Base-by-base conservation (phyloP, 2,113 vertebrate species). In the Stegastes partitus region DNA sequence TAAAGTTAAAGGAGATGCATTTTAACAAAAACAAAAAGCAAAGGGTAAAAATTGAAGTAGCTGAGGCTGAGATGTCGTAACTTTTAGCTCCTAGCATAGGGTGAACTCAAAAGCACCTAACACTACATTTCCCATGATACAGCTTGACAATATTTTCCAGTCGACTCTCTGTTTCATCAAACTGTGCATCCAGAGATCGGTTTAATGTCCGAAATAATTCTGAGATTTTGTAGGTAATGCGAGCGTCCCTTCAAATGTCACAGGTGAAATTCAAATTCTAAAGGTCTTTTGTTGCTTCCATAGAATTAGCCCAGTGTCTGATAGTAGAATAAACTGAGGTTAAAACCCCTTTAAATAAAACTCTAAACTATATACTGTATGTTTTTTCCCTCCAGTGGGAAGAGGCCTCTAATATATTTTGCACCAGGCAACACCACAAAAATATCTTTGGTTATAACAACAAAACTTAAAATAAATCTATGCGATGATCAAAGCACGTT, bases 341-440 rank as follows among this genome's bases (percentile, higher is more conserved):
- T 54, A 73, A 77, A 83, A 82, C 69, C 82, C 77, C 58, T 80
- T 90, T 84, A 88, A 89, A 92, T 87, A 89, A 91, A 90, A 73
- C 82, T 87, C 81, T 68, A 65, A 26, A 80, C 45, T 49, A 70
- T 14, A 42, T n/a, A 54, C 23, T 12, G 22, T 42, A 81, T 39
- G 50, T 61, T 68, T 74, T 74, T 42, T 62, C 81, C 83, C 81
- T 83, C 51, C 9, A 28, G 50, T 69, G 58, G 76, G 69, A 77
- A 75, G 64, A 91, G 67, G 81, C 75, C 59, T 86, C 76, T 68
- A 57, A 82, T 77, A 88, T 59, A 54, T 67, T 91, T 88, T 93
- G 93, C 93, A 87, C 93, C 93, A 93, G 92, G 92, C 93, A 94
- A 94, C 84, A 85, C 73, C 85, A 81, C 78, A 78, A 84, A 87